Base-by-base conservation (phyloP, 2,113 vertebrate genomes). In the Dendropsophus ebraccatus region DNA sequence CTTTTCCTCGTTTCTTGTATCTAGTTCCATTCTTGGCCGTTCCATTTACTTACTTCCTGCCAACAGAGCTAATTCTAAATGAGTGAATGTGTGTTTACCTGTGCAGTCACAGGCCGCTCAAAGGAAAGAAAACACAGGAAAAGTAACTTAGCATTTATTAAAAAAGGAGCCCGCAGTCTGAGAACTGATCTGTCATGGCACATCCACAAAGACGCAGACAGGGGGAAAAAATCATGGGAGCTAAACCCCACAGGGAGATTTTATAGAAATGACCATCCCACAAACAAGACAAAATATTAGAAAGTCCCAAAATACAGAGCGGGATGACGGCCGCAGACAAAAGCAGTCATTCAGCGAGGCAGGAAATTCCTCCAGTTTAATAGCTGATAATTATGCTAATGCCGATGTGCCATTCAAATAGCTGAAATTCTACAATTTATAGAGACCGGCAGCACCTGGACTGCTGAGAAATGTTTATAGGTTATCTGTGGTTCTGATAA, bases 381-480 rank as follows among this genome's bases (percentile, higher is more conserved):
- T 88, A 86, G 87, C 0, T 0, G 1, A 74, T 7, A 7, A 82
- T 56, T n/a, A 74, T 67, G 54, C 41, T 50, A 62, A 84, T 76
- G 45, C 73, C 47, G 73, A 72, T 77, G 56, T 62, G 54, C 50
- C 56, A 62, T 49, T 76, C 16, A 28, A 65, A 84, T 76, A 76
- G 83, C 41, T 74, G 60, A 72, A 84, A 76, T 84, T 84, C 72
- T 76, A 23, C 54, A 21, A 25, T 76, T 84, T 84, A 76, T 76
- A 49, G 83, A 77, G 83, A 58, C 69, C 83, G 45, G 72, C 41
- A 84, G 72, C 83, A 84, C 83, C 72, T 84, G 83, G 72, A 76
- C 60, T 62, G 54, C 80, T 32, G 56, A 76, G 83, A 62, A 84
- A 84, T 32, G 35, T 45, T 76, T 76, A 62, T 73, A 47, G 83